Base-by-base conservation (phyloP, 1,140 invertebrate species). In the Ericerus pela region DNA sequence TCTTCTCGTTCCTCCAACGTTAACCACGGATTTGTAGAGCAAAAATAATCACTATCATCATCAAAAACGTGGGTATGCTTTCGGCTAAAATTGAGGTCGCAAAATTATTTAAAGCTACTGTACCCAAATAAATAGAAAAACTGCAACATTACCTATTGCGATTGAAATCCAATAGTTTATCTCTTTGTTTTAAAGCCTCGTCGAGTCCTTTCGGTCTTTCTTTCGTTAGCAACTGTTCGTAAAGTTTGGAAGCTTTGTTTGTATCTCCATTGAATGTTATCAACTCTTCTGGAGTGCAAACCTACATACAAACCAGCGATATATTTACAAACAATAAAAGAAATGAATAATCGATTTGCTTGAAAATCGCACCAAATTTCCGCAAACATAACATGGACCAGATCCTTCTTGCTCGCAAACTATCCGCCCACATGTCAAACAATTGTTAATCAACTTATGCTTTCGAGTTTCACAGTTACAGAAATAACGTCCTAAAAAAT, bases 341-440 rank as follows among this genome's bases (percentile, higher is more conserved):
- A 27, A 16, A 12, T 20, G 18, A 8, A 38, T 56, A 20, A 6
- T 53, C 47, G 2, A 57, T 27, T 58, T 47, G 54, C 28, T 56
- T 56, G 28, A 26, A 52, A 38, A 58, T 63, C 64, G 70, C 69
- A 91, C 91, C 59, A 87, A 68, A 62, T 80, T 78, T 1, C 80
- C 84, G 74, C 96, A 99, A 64, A 85, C 94, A 11, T 96, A 75
- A 68, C 96, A 99, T 1, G 91, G 88, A 1, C 96, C 96, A 30
- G 91, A 84, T 1, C 95, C 94, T 75, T 99, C 96, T 73, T 97
- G 93, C 54, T 79, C 77, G 72, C 95, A 99, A 22, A 98, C 86
- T 64, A 99, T 86, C 59, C 92, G 74, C 0, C 96, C 96, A 75
- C 96, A 99, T 53, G 80, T 79, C 0, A 88, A 65, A 64, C 96